These are phyloP conservation scores for Doryteuthis pealeii DNA, from an alignment of 1,140 invertebrate species.

Conservation along the genomic window DNA sequence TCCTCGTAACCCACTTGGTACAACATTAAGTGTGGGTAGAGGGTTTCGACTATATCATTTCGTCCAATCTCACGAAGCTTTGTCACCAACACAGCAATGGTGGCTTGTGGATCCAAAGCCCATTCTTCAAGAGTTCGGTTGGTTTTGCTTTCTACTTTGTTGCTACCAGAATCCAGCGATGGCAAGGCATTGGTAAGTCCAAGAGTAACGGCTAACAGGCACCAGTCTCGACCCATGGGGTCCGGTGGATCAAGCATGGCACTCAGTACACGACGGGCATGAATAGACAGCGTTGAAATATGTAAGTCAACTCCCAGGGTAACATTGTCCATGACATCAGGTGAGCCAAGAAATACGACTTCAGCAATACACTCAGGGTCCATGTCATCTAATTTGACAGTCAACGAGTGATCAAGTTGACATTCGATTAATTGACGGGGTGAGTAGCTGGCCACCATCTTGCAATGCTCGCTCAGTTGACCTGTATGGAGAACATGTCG, in stretches of 20 bases:
- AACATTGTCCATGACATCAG: conserved; percentile 59
- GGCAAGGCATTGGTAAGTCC: conserved; percentile 67
- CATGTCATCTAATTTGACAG: conserved; percentile 61
- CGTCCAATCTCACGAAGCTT: conserved; percentile 64
- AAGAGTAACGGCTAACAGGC: conserved; percentile 74
- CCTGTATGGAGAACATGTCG: conserved; percentile 68
- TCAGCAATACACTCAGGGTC: conserved; percentile 71
- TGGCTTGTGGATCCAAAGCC: conserved; percentile 55
- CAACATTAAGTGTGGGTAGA: conserved; percentile 61
- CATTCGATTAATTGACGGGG: conserved; percentile 66
- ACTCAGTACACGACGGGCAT: conserved; percentile 62
- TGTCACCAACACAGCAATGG: conserved; percentile 60
- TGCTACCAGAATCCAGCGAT: conserved; percentile 59
- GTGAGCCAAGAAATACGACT: conserved; percentile 70
- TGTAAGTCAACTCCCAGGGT: conserved; percentile 63
- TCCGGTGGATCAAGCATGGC: conserved; percentile 76
- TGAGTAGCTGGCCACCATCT: conserved; percentile 67
- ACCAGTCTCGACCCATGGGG: conserved; percentile 80
- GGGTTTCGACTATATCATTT: conserved; percentile 62
- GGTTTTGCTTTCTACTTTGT: conserved; percentile 59
- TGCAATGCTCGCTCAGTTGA: conserved; percentile 65
- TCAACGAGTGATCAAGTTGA: conserved; percentile 39
- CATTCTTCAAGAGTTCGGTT: conserved; percentile 63
- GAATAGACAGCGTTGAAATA: conserved; percentile 63
- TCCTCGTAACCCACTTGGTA: conserved; percentile 56